These are phyloP conservation scores for Caenorhabditis plicata DNA, from an alignment of 2,888 invertebrate genomes.

Conservation along the genomic window DNA sequence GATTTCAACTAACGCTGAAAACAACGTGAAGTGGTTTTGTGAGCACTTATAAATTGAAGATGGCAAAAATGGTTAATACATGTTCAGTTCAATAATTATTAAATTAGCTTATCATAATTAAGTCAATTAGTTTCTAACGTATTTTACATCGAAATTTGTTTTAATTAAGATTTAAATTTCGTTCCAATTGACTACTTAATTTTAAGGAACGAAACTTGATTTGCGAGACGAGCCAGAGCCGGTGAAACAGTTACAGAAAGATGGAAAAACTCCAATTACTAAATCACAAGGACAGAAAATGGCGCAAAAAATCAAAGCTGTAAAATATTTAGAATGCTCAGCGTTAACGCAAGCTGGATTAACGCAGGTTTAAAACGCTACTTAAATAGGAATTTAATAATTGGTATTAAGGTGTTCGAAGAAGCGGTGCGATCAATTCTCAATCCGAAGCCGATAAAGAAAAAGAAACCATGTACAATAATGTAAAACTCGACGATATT, in stretches of 20 bases:
- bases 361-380: constrained; percentile 74
- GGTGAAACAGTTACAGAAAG: constrained; percentile 16
- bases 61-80: no score
- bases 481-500: no score
- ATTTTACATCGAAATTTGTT: no score
- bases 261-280: constrained; percentile 81
- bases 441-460: constrained; percentile 91
- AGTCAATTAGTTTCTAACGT: no score
- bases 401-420: constrained; percentile 81
- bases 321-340: constrained; percentile 99
- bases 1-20: no score
- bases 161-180: no score
- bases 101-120: no score
- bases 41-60: no score
- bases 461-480: constrained; percentile 62
- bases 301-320: constrained; percentile 86
- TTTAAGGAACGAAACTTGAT: constrained; percentile 94
- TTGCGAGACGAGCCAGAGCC: constrained; percentile 87
- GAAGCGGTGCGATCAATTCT: constrained; percentile 96
- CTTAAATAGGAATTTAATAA: not conserved
- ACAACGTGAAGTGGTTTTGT: no score
- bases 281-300: constrained; percentile 96
- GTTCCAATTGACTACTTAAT: no score
- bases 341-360: constrained; percentile 96
- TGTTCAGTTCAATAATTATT: no score